Base-by-base conservation (phyloP, 53 echinoderm and acorn worm genomes). In the Holothuria leucospilota region DNA sequence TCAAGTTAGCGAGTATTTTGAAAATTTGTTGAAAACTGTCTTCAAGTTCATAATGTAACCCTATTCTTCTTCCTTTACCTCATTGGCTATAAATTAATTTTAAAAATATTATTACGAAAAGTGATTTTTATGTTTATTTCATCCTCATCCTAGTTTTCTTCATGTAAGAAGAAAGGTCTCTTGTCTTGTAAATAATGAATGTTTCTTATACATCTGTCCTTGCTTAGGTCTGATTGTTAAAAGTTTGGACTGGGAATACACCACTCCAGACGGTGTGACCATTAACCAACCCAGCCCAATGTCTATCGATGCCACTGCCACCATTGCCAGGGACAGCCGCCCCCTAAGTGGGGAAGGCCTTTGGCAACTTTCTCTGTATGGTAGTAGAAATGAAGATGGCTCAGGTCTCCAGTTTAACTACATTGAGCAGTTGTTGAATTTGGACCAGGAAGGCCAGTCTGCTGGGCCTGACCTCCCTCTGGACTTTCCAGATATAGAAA, bases 311-410 rank as follows among this genome's bases (percentile, higher is more conserved):
- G 96, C 96, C 15, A 91, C 86, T 15, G 86, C 93, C 16, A 53
- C 59, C 40, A 91, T 89, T 85, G 75, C 78, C 21, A 63, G 77
- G 12, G 92, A 94, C 69, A 94, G 94, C 85, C 80, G 93, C 28
- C 93, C 93, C 13, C 69, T 96, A 10, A 81, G 89, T 18, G 96
- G 96, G 40, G 85, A 66, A 5, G 88, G 90, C 29, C 92, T 93
- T 0, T 96, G 96, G 96, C 92, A 86, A 39, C 81, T 96, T 85
- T 88, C 87, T 8, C 88, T 94, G 42, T 96, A 42, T 62, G 96
- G 89, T 15, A 94, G 94, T 65, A 85, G 69, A 29, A 89, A 71
- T 27, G 39, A 66, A 26, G 93, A 96, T 72, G 96, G 96, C 46
- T 23, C 89, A 10, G 96, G 94, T 46, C 62, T 73, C 18, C 93